phyloP scores from a whole-genome alignment of 2,797 vertebrate species.

The Cercopithecus mitis region DNA sequence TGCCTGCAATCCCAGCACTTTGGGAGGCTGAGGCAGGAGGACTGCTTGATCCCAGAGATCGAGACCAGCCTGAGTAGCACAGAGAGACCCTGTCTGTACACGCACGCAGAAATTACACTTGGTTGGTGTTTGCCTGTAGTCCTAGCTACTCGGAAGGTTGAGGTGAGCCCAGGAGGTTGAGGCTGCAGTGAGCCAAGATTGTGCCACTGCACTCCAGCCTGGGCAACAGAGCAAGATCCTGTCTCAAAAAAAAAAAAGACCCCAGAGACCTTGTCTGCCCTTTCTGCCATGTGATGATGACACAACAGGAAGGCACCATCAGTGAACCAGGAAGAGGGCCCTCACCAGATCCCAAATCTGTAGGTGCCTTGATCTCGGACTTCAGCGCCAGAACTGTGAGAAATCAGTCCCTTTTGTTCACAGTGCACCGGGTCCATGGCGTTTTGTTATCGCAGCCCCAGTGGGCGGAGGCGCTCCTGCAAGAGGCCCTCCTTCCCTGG shows the following conservation, averaged over 20 bases:
- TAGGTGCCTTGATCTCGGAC: background rate
- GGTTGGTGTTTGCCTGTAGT: background rate
- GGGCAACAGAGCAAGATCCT: background rate
- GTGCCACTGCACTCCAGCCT: background rate
- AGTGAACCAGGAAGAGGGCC: background rate
- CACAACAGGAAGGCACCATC: too few species aligned
- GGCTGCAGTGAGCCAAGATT: background rate
- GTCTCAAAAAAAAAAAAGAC: background rate
- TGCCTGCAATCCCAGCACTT: background rate
- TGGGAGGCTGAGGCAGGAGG: background rate
- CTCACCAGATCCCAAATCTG: background rate
- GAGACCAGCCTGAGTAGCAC: background rate
- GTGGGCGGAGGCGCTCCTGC: accelerated
- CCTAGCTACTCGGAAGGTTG: background rate
- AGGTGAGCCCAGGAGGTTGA: background rate
- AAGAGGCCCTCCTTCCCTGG: background rate
- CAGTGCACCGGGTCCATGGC: accelerated
- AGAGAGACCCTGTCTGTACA: background rate
- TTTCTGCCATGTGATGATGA: background rate
- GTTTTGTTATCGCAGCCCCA: accelerated
- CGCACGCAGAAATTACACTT: background rate
- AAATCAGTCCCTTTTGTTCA: background rate
- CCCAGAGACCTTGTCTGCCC: too few species aligned
- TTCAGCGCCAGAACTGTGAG: background rate
- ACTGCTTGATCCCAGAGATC: background rate